Percentiles rank a stretch among this genome's conserved stretches.
phyloP scores from a whole-genome alignment of 2,113 vertebrate species.

The Leuciscus idus region DNA sequence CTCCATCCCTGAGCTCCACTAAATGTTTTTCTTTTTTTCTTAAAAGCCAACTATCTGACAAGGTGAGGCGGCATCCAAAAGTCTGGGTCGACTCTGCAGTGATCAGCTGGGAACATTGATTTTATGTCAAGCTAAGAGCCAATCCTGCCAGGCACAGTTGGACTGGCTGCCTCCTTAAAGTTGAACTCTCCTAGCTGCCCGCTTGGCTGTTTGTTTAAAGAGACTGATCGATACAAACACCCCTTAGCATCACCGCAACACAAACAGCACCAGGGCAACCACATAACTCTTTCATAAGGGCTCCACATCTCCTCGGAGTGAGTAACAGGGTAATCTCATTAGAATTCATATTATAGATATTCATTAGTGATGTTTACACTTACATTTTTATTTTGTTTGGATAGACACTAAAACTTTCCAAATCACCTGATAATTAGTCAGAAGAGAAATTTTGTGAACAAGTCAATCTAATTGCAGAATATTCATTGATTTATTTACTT shows the following conservation, averaged over 20 bases:
- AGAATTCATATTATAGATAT: not conserved
- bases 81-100: conserved; percentile 10
- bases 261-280: not conserved
- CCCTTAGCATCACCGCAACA: not conserved
- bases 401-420: not conserved
- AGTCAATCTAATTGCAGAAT: not conserved
- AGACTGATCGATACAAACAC: conserved; percentile 44
- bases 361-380: not conserved
- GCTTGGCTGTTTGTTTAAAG: conserved; percentile 24
- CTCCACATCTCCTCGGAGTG: conserved; percentile 5
- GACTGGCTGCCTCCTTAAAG: conserved; percentile 40
- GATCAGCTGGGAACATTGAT: conserved; percentile 49
- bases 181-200: not conserved
- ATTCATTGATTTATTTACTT: too few species aligned
- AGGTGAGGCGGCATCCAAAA: conserved; percentile 13
- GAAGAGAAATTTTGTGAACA: not conserved
- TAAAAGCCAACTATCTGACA: conserved; percentile 44
- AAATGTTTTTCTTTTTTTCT: conserved; percentile 45
- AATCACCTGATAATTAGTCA: not conserved
- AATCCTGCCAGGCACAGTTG: conserved; percentile 39
- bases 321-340: not conserved
- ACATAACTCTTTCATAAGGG: conserved; percentile 23
- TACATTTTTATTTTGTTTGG: not conserved
- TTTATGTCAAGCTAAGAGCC: conserved; percentile 56
- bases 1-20: conserved; percentile 25